Evolutionary conservation across 2,113 vertebrate species (phyloP), one percentile per base, ranked within the genome.

Genomic region (Hyla sarda): DNA sequence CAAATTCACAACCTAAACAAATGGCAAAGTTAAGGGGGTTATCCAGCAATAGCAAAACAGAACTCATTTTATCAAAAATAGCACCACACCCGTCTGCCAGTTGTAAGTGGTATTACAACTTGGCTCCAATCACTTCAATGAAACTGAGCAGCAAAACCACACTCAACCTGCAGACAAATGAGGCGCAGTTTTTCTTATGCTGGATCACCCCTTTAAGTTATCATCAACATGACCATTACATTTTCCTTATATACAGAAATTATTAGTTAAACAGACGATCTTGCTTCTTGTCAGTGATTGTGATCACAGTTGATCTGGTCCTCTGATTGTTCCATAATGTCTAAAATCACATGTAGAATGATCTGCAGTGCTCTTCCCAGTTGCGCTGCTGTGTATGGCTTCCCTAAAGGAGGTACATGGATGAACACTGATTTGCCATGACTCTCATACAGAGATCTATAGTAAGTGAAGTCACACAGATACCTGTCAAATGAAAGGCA

Each of bases 391-490:
- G 92, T 95, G 83, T 98, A 98, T 0, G 97, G 97, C 60, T 96
- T 96, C 0, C 94, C 97, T 87, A 99, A 90, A 0, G 97, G 97
- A 12, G 98, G 98, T 50, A 99, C 98, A 0, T 99, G 98, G 10
- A 99, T 90, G 0, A 99, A 99, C 0, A 96, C 97, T 0, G 95
- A 95, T 25, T 89, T 92, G 2, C 97, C 96, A 0, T 90, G 90
- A 73, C 97, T 95, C 92, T 95, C 93, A 92, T 96, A 94, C 82
- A 99, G 88, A 1, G 98, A 99, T 0, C 93, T 95, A 90, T 99
- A 99, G 91, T 99, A 99, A 58, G 96, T 96, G 93, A 97, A 99
- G 90, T 99, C 97, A 67, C 98, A 99, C 5, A 99, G 95, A 90
- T 99, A 99, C 88, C 98, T 99, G 88, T 0, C 56, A 77, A 52